Base-by-base conservation (phyloP, 1,140 invertebrate genomes). In the Drosophila ironensis region DNA sequence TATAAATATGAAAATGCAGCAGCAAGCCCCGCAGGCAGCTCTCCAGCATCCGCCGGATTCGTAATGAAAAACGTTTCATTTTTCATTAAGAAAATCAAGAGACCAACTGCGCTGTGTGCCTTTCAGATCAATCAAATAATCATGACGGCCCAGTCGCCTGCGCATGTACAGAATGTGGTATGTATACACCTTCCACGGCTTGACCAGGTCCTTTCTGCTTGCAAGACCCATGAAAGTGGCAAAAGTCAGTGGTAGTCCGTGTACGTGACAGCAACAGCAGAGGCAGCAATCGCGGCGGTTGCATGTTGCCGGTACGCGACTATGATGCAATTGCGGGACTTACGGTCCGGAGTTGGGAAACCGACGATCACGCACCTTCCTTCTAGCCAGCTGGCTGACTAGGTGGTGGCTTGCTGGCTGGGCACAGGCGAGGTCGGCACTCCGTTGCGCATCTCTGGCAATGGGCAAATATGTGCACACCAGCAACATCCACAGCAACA, bases 1-100 rank as follows among this genome's bases (percentile, higher is more conserved):
- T 88, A 89, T 89, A 89, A 89, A 89, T 89, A 88, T 88, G 87
- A 89, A 88, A 88, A 88, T 88, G 87, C 78, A 86, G 82, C 78
- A 80, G 80, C 71, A 86, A 86, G 61, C 75, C 70, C 80, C 80
- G 38, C 67, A 59, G 78, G 78, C 63, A 35, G 38, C 41, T 46
- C 28, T 40, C 52, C 56, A 50, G 48, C 47, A 56, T 46, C 60
- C 42, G 48, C 33, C 16, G 16, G 47, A 72, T 41, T 72, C 69
- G 70, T 73, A 82, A 82, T 86, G 73, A 86, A 82, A 84, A 86
- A 74, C 74, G 71, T 84, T 84, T 86, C 73, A 80, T 73, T 87
- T 84, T 84, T 84, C 66, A 84, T 84, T 80, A 84, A 86, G 72
- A 78, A 78, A 51, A 63, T 64, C 52, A 59, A 84, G 33, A 82